phyloP scores from a whole-genome alignment of 2,797 vertebrate species.

The Acipenser oxyrinchus region DNA sequence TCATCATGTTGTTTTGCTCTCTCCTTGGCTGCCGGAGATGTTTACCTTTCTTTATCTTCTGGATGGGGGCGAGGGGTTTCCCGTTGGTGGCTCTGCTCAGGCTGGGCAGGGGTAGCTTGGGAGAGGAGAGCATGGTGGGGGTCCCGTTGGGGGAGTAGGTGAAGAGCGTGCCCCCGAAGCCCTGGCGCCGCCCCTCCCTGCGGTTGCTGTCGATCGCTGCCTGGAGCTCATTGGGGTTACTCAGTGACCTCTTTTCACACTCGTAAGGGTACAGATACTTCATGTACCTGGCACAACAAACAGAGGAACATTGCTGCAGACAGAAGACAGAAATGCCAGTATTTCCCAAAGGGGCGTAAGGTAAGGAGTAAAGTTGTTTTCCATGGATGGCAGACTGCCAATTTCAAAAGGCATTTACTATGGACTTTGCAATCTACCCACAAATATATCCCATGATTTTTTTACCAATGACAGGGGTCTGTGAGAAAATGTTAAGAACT shows the following conservation, averaged over 20 bases:
- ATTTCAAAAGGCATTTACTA: no score
- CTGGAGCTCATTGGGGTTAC: conserved; percentile 93
- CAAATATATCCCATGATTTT: no score
- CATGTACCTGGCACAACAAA: conserved; percentile 74
- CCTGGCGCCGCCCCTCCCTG: conserved; percentile 83
- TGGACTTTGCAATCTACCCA: no score
- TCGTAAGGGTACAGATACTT: conserved; percentile 97
- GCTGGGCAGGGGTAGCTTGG: conserved; percentile 68
- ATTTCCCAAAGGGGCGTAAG: no score
- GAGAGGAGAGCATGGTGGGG: conserved; percentile 79
- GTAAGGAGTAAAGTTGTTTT: no score
- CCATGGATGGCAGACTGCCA: no score
- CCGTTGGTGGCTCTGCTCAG: conserved; percentile 78
- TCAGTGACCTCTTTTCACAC: conserved; percentile 87
- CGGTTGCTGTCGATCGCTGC: conserved; percentile 94
- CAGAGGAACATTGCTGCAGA: not conserved
- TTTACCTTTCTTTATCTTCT: conserved; percentile 92
- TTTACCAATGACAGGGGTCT: no score
- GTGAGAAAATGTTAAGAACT: no score
- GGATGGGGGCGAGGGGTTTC: conserved; percentile 57
- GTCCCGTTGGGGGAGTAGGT: conserved; percentile 83
- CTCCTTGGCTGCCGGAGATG: not conserved
- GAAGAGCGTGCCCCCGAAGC: conserved; percentile 85
- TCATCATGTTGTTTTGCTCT: not conserved
- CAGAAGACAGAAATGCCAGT: no score